Evolutionary conservation across 1,140 invertebrate genomes (phyloP).

Genomic region (Cyrtorhinus lividipennis): DNA sequence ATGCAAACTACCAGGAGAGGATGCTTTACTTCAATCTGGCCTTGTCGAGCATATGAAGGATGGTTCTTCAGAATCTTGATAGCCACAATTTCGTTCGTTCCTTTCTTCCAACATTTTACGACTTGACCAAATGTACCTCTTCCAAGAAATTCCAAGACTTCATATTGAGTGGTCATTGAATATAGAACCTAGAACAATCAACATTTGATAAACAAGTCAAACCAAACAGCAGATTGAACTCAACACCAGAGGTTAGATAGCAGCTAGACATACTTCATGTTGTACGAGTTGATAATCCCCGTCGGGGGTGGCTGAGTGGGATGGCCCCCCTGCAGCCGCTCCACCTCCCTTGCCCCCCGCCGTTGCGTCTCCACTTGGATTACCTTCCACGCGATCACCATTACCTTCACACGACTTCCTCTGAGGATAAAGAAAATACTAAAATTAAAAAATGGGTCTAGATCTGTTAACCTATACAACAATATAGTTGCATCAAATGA

Average conservation of each 20-base stretch:
- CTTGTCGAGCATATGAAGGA: constrained; percentile 97
- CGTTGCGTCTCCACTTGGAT: constrained; percentile 38
- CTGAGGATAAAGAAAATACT: constrained; percentile 30
- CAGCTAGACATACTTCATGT: constrained; percentile 73
- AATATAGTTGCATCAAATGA: no score
- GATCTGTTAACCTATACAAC: background rate
- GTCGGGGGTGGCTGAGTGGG: constrained; percentile 51
- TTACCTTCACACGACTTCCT: constrained; percentile 48
- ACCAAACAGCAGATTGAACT: background rate
- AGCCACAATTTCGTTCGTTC: constrained; percentile 98
- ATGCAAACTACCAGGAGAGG: no score
- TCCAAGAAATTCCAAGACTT: constrained; percentile 96
- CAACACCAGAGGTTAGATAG: no score
- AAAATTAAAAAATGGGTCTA: constrained; percentile 11
- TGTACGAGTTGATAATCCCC: constrained; percentile 97
- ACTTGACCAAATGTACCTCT: constrained; percentile 95
- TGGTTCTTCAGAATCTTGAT: constrained; percentile 99
- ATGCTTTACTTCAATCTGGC: constrained; percentile 85
- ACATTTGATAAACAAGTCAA: background rate
- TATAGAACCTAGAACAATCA: constrained; percentile 50
- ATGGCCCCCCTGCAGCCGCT: constrained; percentile 23
- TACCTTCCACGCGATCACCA: constrained; percentile 36
- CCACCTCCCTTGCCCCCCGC: constrained; percentile 51
- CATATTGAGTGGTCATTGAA: constrained; percentile 83
- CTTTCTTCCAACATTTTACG: constrained; percentile 99